Base-by-base conservation (phyloP, 2,888 invertebrate genomes). In the Chrysotoxum bicinctum region DNA sequence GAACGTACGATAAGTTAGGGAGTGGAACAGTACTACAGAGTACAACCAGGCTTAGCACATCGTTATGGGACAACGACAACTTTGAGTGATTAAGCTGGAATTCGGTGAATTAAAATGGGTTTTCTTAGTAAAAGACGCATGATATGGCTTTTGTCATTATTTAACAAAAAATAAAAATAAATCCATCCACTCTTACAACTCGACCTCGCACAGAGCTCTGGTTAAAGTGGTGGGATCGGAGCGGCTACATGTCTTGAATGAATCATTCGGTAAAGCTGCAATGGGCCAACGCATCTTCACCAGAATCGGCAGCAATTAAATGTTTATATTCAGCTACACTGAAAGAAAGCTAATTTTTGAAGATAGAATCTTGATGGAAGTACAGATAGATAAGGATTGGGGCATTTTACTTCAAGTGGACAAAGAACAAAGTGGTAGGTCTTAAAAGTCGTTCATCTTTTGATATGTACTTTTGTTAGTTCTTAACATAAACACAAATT, bases 21-120 rank as follows among this genome's bases (percentile, higher is more conserved):
- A 75, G 56, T 66, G 56, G 58, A 58, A 60, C n/a, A 30, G 6
- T 16, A 16, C 7, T 32, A 75, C 66, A 48, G 30, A 45, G 40
- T 26, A 23, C 45, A 30, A 32, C 43, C 37, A 60, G 16, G 23
- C 60, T 60, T 60, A 23, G 58, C 23, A 19, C 50, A 26, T 52
- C 8, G 2, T 26, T 23, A 14, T 21, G 21, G 21, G 2, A 50
- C 23, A 14, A 7, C 7, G 35, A 58, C 30, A 26, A 40, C 37
- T 62, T 64, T 21, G 64, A 64, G 62, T 81, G 85, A 85, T 85
- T 85, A 76, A 85, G 70, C 50, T 52, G 75, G 80, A 85, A 81
- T 85, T 85, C 85, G 85, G 35, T 32, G 73, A 76, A 85, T 68
- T 80, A 62, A 70, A 68, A 72, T 69, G 48, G 50, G 62, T 7